phyloP scores from a whole-genome alignment of 2,113 vertebrate species.

The Scomber scombrus region DNA sequence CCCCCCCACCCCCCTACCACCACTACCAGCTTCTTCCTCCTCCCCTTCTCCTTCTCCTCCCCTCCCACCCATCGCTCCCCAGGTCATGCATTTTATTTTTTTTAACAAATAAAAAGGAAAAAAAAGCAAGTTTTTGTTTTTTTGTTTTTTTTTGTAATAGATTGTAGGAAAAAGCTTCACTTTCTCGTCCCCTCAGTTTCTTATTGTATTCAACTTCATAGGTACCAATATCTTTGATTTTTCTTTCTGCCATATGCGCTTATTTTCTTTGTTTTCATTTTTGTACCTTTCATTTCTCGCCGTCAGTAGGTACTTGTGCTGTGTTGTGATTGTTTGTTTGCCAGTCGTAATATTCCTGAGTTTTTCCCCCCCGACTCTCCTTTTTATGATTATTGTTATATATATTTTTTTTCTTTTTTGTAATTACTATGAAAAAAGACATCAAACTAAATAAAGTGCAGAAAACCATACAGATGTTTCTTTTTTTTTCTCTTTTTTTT shows the following conservation, averaged over 20 bases:
- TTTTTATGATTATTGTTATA: slow-evolving; percentile 95
- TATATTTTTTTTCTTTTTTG: slow-evolving; percentile 87
- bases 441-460: slow-evolving; percentile 83
- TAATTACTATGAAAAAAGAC: slow-evolving; percentile 92
- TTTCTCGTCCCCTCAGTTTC: slow-evolving; percentile 91
- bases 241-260: slow-evolving; percentile 67
- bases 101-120: slow-evolving; percentile 71
- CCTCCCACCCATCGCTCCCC: slow-evolving; percentile 64
- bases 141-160: slow-evolving; percentile 86
- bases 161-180: slow-evolving; percentile 91
- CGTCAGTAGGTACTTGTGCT: slow-evolving; percentile 93
- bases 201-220: slow-evolving; percentile 95
- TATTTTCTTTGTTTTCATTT: slow-evolving; percentile 78
- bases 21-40: slow-evolving; percentile 63
- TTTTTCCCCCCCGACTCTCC: slow-evolving; percentile 67
- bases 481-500: slow-evolving; percentile 54
- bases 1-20: slow-evolving; percentile 83
- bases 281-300: slow-evolving; percentile 85
- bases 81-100: slow-evolving; percentile 89
- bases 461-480: slow-evolving; percentile 81
- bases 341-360: slow-evolving; percentile 92
- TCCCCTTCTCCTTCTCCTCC: slow-evolving; percentile 79
- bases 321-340: slow-evolving; percentile 99
- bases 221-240: slow-evolving; percentile 87
- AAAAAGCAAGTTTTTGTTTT: slow-evolving; percentile 85